Conservation (phyloP, 2,113 vertebrate species). For the Uropsilus gracilis region DNA sequence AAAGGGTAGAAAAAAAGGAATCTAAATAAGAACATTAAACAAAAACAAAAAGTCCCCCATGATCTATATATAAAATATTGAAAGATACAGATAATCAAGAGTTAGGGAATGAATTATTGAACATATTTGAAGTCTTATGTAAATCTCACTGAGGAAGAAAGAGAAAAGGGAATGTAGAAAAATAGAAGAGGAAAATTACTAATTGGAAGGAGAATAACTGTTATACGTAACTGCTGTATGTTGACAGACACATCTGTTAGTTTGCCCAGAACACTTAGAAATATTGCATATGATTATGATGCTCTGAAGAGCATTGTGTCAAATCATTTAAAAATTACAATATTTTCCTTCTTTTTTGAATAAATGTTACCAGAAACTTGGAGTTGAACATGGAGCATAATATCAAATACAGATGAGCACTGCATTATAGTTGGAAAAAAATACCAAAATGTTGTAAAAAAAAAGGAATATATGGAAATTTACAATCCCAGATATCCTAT, state of each 20-base stretch:
- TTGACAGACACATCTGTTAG: not conserved
- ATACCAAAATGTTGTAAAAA: not conserved
- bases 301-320: too few species aligned
- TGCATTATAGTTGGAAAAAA: not conserved
- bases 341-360: not conserved
- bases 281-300: not conserved
- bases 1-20: too few species aligned
- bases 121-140: not conserved
- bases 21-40: too few species aligned
- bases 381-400: not conserved
- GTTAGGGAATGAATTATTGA: not conserved
- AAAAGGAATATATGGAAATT: not conserved
- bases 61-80: too few species aligned
- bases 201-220: too few species aligned
- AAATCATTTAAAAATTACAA: not conserved
- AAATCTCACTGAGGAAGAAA: not conserved
- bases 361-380: not conserved
- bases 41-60: too few species aligned
- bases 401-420: not conserved
- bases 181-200: too few species aligned
- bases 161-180: too few species aligned
- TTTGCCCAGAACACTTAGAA: conserved; percentile 14
- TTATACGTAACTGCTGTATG: too few species aligned
- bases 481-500: not conserved
- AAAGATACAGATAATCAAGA: too few species aligned